Evolutionary conservation across 2,113 vertebrate species (phyloP).

Genomic region (Nothoprocta perdicaria): DNA sequence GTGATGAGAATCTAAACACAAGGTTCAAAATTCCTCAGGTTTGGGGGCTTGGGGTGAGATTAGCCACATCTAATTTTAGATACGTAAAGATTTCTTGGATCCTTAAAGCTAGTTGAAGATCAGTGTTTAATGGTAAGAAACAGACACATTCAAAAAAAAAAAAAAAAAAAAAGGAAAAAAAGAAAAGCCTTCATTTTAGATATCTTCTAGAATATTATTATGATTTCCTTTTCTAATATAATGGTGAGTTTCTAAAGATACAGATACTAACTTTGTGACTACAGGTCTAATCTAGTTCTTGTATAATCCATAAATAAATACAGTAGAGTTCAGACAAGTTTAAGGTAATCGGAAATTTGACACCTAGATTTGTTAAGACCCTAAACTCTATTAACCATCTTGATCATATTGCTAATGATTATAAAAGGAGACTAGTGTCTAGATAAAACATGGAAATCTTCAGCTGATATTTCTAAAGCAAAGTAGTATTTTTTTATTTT

Average conservation of each 20-base stretch:
- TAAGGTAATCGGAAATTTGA: not conserved
- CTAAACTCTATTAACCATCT: not conserved
- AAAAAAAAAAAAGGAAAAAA: too few species aligned
- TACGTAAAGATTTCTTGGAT: not conserved
- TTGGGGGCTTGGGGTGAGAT: accelerated
- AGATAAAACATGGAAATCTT: accelerated
- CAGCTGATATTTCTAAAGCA: not conserved
- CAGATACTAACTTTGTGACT: not conserved
- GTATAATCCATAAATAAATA: not conserved
- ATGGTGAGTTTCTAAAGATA: not conserved
- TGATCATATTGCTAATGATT: not conserved
- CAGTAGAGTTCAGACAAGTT: not conserved
- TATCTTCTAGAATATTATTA: not conserved
- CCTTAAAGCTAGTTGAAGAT: not conserved
- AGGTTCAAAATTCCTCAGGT: not conserved
- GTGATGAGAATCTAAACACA: not conserved
- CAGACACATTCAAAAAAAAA: not conserved
- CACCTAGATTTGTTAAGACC: not conserved
- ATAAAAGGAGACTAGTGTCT: not conserved
- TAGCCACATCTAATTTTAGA: not conserved
- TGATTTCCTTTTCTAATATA: not conserved
- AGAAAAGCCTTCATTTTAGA: too few species aligned
- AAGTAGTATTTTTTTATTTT: not conserved
- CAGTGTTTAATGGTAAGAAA: not conserved
- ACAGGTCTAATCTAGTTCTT: not conserved